Conservation (phyloP, 2,113 vertebrate species). For the Excalfactoria chinensis region DNA sequence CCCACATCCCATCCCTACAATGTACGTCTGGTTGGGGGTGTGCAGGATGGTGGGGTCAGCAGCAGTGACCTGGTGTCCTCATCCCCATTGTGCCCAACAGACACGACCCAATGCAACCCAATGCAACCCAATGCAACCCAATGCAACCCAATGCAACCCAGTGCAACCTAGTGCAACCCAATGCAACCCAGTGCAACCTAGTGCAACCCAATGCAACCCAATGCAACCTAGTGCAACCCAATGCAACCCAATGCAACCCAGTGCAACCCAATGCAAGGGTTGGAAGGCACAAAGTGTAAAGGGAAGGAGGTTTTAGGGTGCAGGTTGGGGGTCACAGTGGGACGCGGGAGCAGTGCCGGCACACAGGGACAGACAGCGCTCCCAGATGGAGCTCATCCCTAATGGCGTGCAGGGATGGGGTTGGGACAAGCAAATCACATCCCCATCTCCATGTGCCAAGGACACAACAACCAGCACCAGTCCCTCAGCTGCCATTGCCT, state of each 20-base stretch:
- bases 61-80: not conserved
- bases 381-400: no score
- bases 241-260: no score
- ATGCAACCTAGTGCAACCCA: no score
- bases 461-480: no score
- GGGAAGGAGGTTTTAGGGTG: no score
- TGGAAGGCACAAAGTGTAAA: not conserved
- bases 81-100: not conserved
- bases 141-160: no score
- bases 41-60: not conserved
- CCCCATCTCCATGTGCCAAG: not conserved
- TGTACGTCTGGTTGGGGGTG: not conserved
- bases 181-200: no score
- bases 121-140: no score
- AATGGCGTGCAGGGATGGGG: no score
- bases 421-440: rapidly evolving
- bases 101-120: not conserved
- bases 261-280: not conserved
- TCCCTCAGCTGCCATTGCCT: not conserved
- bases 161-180: no score
- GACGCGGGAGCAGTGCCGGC: not conserved
- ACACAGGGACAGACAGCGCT: not conserved
- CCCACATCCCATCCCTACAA: not conserved
- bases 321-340: no score
- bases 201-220: no score